A percentile compares a stretch with the other conserved stretches of the same genome.
Conservation (phyloP, 2,888 invertebrate species). For the Theodoxus fluviatilis region DNA sequence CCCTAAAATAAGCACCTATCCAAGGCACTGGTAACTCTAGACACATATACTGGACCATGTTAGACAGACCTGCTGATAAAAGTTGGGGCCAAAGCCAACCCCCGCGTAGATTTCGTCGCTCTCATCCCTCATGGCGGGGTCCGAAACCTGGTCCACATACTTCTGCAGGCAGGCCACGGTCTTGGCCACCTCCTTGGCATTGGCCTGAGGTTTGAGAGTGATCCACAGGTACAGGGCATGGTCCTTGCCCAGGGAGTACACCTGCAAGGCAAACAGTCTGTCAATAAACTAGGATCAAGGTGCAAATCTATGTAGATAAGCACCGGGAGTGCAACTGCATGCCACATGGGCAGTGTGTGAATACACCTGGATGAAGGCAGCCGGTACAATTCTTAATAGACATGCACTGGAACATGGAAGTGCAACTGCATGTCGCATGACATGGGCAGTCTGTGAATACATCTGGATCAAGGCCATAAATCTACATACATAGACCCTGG, state of each 20-base stretch:
- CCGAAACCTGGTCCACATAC: slow-evolving; percentile 57
- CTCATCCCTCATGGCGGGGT: slow-evolving; percentile 56
- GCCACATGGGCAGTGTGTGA: too few relatives aligned
- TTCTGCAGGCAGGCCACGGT: slow-evolving; percentile 54
- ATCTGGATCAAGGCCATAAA: too few relatives aligned
- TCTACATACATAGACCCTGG: too few relatives aligned
- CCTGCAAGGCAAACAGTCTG: slow-evolving; percentile 39
- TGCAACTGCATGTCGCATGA: too few relatives aligned
- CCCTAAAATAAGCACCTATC: too few relatives aligned
- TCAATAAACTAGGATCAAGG: not conserved
- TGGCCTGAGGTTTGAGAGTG: slow-evolving; percentile 55
- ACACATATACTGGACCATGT: too few relatives aligned
- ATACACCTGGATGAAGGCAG: too few relatives aligned
- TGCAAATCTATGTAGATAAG: not conserved
- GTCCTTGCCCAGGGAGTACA: slow-evolving; percentile 59
- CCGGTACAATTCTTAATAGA: too few relatives aligned
- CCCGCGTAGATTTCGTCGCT: slow-evolving; percentile 62
- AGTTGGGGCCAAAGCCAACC: slow-evolving; percentile 64
- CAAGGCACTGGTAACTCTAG: too few relatives aligned
- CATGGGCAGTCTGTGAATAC: too few relatives aligned
- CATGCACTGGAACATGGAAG: too few relatives aligned
- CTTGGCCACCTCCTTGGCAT: slow-evolving; percentile 56
- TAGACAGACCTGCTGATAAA: slow-evolving; percentile 53
- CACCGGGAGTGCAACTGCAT: too few relatives aligned
- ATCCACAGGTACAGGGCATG: slow-evolving; percentile 65